Conservation (phyloP, 2,113 vertebrate species). For the Isurus oxyrinchus region DNA sequence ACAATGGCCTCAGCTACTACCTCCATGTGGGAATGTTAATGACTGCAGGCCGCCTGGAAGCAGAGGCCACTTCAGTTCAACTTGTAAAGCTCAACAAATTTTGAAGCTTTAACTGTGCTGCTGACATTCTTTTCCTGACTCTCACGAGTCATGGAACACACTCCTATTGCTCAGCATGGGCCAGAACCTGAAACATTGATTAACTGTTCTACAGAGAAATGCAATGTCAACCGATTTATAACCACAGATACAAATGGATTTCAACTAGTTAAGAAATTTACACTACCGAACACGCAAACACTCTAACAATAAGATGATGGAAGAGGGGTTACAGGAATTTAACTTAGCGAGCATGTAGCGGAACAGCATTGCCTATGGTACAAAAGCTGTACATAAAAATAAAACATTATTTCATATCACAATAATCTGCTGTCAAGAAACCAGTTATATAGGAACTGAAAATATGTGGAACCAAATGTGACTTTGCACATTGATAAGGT, state of each 20-base stretch:
- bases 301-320: not conserved
- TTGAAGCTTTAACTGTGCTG: not conserved
- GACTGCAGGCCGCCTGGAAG: not conserved
- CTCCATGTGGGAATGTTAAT: conserved; percentile 22
- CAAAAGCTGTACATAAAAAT: not conserved
- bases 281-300: not conserved
- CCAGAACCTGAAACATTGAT: not conserved
- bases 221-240: not conserved
- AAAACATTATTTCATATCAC: not conserved
- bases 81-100: not conserved
- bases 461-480: not conserved
- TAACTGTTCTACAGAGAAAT: not conserved
- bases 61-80: conserved; percentile 7
- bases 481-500: not conserved
- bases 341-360: not conserved
- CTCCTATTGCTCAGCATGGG: not conserved
- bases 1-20: conserved; percentile 2
- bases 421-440: not conserved
- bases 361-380: not conserved
- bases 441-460: not conserved
- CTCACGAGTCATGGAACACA: not conserved
- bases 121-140: conserved; percentile 31
- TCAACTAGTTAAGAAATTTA: not conserved
- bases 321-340: not conserved
- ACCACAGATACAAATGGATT: not conserved